These are phyloP conservation scores for Trachymyrmex septentrionalis DNA, from an alignment of 1,140 invertebrate species.

Conservation along the genomic window DNA sequence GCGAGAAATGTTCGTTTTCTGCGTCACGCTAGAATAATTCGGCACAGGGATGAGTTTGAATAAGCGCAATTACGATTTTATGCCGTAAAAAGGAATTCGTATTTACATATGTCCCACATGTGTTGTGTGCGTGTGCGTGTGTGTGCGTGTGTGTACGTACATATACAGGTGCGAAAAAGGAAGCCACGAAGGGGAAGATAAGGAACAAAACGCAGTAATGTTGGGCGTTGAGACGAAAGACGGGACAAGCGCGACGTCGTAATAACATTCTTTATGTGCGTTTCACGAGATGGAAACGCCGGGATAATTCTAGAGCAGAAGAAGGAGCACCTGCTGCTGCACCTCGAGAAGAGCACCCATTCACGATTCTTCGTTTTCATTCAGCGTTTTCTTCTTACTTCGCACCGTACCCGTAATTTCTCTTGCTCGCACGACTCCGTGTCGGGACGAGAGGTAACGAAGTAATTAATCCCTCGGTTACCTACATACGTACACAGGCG, in stretches of 20 bases:
- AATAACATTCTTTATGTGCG: conserved; percentile 59
- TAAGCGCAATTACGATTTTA: not conserved
- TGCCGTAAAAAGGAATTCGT: not conserved
- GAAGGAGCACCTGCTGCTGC: conserved; percentile 51
- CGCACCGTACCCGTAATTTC: not conserved
- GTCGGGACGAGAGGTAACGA: conserved; percentile 39
- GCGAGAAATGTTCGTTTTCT: not conserved
- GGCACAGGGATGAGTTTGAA: not conserved
- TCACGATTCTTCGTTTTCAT: conserved; percentile 68
- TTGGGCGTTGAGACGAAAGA: conserved; percentile 36
- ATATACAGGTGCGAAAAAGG: not conserved
- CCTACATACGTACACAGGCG: not conserved
- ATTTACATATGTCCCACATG: not conserved
- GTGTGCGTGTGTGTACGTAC: not conserved
- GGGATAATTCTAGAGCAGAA: conserved; percentile 52
- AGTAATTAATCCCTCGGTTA: conserved; percentile 57
- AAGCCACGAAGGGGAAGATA: not conserved
- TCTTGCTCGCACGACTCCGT: conserved; percentile 7
- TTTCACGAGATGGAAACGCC: conserved; percentile 58
- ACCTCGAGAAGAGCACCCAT: conserved; percentile 36
- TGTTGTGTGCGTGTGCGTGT: not conserved
- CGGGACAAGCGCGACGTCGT: conserved; percentile 41
- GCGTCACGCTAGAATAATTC: conserved; percentile 4
- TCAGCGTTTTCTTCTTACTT: conserved; percentile 59
- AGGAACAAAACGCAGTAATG: conserved; percentile 42